Conservation (phyloP, 2,797 vertebrate species). For the Spea hammondii region DNA sequence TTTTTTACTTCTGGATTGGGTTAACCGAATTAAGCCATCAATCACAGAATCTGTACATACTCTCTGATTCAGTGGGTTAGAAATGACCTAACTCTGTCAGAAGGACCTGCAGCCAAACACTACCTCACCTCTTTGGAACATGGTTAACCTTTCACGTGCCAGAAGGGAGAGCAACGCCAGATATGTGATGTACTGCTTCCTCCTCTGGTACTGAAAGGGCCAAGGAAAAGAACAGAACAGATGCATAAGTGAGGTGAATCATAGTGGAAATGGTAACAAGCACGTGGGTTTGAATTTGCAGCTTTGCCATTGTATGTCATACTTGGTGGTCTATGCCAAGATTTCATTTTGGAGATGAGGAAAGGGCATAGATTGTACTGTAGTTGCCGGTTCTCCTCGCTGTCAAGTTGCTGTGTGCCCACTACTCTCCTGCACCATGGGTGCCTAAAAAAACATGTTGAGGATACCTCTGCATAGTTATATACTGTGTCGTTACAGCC, state of each 20-base stretch:
- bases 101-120: slow-evolving; percentile 46
- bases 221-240: slow-evolving; percentile 19
- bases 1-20: slow-evolving; percentile 1
- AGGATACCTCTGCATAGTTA: too few relatives aligned
- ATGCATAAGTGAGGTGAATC: slow-evolving; percentile 40
- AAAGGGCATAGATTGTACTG: not conserved
- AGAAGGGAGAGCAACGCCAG: too few relatives aligned
- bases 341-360: not conserved
- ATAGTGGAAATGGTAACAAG: slow-evolving; percentile 30
- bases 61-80: slow-evolving; percentile 26
- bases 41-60: not conserved
- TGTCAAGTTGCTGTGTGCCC: too few relatives aligned
- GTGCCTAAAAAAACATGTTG: too few relatives aligned
- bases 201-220: too few relatives aligned
- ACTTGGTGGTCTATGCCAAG: slow-evolving; percentile 7
- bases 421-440: too few relatives aligned
- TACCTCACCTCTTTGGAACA: slow-evolving; percentile 38
- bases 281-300: slow-evolving; percentile 37
- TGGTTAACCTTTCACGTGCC: not conserved
- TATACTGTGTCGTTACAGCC: too few relatives aligned
- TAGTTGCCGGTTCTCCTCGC: too few relatives aligned
- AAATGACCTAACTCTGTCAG: slow-evolving; percentile 28
- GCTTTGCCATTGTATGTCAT: slow-evolving; percentile 28
- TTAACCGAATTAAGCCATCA: too few relatives aligned
- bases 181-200: too few relatives aligned